Base-by-base conservation (phyloP, 1,140 invertebrate species). In the Leptopilina boulardi region DNA sequence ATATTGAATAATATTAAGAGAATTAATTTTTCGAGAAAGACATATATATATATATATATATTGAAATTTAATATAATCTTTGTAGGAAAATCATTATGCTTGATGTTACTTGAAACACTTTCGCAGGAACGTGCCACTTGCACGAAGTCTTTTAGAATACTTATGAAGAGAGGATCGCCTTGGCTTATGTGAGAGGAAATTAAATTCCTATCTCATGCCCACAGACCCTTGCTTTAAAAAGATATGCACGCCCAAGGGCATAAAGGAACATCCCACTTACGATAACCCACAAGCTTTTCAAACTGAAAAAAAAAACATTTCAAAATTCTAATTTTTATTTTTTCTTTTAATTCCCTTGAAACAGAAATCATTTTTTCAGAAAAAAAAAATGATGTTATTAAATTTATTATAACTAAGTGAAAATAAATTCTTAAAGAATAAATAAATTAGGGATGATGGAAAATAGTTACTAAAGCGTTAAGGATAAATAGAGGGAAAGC, bases 41-140 rank as follows among this genome's bases (percentile, higher is more conserved):
- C 78, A 80, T 82, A n/a, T n/a, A n/a, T 5, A 30, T 75, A 82
- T 56, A 59, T 76, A 30, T 18, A 56, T 21, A 73, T 77, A 59
- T 83, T 76, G 73, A 74, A 79, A 82, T 79, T 81, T 78, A 80
- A 72, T 74, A 75, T 59, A 74, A 51, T 80, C 77, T 79, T 30
- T 78, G 82, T 74, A 79, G 77, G 73, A 23, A 80, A 82, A 81
- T 73, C 78, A 83, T 86, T 82, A 79, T 44, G 76, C 71, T 75
- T 82, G 80, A 84, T 82, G 82, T 81, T 71, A 80, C 38, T 84
- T 84, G 82, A 80, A 82, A 79, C 77, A 81, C 80, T 78, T 83
- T 71, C 47, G 77, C 76, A 78, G 76, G 77, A 78, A 73, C 80
- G 59, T 74, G 13, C 18, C 47, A 5, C 54, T 72, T 34, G 66